A percentile compares a stretch with the other conserved stretches of the same genome.
phyloP scores from a whole-genome alignment of 2,797 vertebrate species.

The Sorex maritimensis region DNA sequence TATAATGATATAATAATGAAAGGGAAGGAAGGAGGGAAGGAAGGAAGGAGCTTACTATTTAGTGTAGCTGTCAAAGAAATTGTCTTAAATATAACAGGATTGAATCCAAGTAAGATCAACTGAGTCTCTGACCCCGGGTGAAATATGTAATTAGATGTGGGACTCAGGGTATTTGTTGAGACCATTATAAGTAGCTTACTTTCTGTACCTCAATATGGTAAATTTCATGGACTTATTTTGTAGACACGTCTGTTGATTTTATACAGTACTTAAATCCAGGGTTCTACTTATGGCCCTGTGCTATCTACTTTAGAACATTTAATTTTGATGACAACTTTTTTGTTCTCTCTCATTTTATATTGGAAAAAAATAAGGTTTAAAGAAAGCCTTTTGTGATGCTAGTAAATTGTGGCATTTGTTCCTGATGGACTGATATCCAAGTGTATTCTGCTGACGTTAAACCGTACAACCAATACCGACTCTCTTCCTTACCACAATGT shows the following conservation, averaged over 20 bases:
- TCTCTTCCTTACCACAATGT: neutral
- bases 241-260: neutral
- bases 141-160: neutral
- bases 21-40: accelerated
- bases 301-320: neutral
- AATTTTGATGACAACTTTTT: conserved; percentile 1
- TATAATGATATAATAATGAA: neutral
- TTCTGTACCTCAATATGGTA: neutral
- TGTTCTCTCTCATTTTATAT: neutral
- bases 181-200: neutral
- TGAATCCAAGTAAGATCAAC: neutral
- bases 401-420: neutral
- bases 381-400: neutral
- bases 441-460: neutral
- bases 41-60: neutral
- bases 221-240: neutral
- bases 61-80: neutral
- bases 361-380: neutral
- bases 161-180: neutral
- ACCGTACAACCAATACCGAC: neutral
- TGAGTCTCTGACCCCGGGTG: neutral
- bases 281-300: neutral
- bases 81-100: neutral
- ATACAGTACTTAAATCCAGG: neutral
- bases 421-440: neutral